These are phyloP conservation scores for Auanema sp. DNA, from an alignment of 2,888 invertebrate species.

Conservation along the genomic window DNA sequence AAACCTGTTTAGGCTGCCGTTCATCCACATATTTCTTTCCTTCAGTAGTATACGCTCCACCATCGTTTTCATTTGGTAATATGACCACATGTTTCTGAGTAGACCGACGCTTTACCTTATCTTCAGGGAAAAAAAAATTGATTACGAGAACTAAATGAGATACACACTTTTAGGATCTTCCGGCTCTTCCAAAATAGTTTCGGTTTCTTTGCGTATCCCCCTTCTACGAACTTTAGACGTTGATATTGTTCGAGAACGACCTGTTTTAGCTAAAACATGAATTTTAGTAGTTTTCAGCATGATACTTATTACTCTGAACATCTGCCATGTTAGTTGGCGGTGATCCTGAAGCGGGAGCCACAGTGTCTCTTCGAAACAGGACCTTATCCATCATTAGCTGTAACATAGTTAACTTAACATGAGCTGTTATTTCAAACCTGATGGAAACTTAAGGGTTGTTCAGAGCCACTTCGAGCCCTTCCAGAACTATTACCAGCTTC, in stretches of 20 bases:
- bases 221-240: constrained; percentile 8
- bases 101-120: too few species aligned
- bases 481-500: neutral
- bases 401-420: neutral
- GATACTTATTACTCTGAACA: too few species aligned
- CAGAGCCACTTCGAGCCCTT: neutral
- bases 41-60: neutral
- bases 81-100: neutral
- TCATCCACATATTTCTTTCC: constrained; percentile 4
- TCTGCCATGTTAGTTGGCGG: too few species aligned
- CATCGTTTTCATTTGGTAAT: neutral
- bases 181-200: constrained; percentile 8
- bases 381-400: too few species aligned
- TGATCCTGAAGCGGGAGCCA: too few species aligned
- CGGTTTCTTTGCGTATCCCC: constrained; percentile 2
- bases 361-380: neutral
- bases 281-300: too few species aligned
- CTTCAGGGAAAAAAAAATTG: too few species aligned
- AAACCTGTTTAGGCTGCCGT: too few species aligned
- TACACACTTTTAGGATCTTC: neutral
- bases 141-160: too few species aligned
- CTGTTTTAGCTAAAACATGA: neutral
- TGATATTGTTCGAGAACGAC: constrained; percentile 9
- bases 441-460: constrained; percentile 2
- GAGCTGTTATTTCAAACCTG: neutral